Conservation (phyloP, 2,113 vertebrate species). For the Otocyon megalotis region DNA sequence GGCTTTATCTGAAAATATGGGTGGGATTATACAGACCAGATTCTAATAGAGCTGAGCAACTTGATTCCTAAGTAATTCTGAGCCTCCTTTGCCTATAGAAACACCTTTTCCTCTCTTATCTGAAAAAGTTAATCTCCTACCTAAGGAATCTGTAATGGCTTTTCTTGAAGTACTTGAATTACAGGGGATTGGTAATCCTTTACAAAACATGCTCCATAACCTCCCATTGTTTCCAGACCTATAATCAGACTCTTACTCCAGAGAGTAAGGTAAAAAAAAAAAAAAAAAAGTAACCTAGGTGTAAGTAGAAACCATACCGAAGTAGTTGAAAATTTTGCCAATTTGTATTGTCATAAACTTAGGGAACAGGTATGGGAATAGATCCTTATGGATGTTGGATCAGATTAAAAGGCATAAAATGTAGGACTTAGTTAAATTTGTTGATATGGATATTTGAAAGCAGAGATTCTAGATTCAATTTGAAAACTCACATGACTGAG, state of each 20-base stretch:
- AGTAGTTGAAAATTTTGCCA: neutral
- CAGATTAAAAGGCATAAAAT: neutral
- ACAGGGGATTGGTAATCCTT: neutral
- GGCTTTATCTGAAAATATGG: neutral
- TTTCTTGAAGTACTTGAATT: neutral
- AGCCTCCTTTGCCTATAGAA: neutral
- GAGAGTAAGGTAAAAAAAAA: neutral
- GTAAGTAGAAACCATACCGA: neutral
- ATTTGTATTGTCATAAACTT: neutral
- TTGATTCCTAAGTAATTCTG: neutral
- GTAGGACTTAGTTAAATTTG: neutral
- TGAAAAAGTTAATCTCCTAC: neutral
- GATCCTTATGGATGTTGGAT: neutral
- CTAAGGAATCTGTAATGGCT: neutral
- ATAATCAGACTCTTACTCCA: neutral
- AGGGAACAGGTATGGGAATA: neutral
- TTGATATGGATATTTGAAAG: neutral
- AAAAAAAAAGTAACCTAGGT: neutral
- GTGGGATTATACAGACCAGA: neutral
- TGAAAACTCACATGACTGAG: neutral
- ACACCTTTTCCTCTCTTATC: neutral
- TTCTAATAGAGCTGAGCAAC: neutral
- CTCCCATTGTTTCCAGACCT: neutral
- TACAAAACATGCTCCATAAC: neutral
- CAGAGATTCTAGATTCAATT: neutral